Evolutionary conservation across 2,888 invertebrate genomes (phyloP).

Genomic region (Masnerella sp.): DNA sequence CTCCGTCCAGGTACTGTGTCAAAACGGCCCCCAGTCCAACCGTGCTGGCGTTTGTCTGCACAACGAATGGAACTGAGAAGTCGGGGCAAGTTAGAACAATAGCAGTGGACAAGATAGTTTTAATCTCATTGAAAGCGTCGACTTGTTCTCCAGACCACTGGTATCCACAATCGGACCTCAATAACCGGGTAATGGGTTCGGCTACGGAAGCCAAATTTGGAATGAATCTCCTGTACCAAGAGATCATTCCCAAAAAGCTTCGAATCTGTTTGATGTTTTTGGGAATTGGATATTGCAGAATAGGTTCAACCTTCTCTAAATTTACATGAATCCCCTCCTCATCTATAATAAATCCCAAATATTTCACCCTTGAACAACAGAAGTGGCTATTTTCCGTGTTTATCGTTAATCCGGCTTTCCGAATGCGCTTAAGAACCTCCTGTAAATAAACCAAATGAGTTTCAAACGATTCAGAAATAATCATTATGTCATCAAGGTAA

Average conservation of each 20-base stretch:
- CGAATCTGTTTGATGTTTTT: background rate
- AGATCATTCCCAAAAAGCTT: slow-evolving; percentile 1
- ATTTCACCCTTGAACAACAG: background rate
- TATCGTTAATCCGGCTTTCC: background rate
- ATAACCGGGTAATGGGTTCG: background rate
- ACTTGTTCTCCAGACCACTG: background rate
- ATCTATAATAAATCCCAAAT: slow-evolving; percentile 1
- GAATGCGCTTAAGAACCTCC: background rate
- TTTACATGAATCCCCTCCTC: background rate
- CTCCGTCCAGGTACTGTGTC: background rate
- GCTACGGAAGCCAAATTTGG: background rate
- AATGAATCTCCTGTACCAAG: slow-evolving; percentile 4
- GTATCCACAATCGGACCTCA: too few species aligned
- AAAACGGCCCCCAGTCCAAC: slow-evolving; percentile 7
- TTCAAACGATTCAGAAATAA: background rate
- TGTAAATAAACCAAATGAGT: background rate
- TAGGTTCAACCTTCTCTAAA: background rate
- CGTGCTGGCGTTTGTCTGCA: slow-evolving; percentile 3
- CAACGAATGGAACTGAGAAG: background rate
- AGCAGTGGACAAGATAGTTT: background rate
- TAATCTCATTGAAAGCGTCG: background rate
- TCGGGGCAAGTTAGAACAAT: slow-evolving; percentile 1
- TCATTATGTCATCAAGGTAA: slow-evolving; percentile 8
- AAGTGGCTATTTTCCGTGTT: slow-evolving; percentile 3
- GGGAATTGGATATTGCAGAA: background rate